phyloP scores from a whole-genome alignment of 2,888 invertebrate genomes.

The Tetramorium bicarinatum region DNA sequence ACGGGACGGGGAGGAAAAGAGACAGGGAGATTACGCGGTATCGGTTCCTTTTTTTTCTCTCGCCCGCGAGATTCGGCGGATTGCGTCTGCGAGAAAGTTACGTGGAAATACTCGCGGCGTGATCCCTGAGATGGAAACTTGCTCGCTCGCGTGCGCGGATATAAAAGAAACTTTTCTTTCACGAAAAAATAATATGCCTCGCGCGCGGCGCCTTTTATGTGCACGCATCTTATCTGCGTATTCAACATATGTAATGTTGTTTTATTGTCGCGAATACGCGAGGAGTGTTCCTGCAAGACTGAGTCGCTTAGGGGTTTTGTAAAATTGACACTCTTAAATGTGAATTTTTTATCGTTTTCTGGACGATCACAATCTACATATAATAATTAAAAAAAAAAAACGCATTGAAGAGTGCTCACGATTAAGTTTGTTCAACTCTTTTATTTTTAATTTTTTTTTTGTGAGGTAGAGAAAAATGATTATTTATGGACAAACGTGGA shows the following conservation, averaged over 20 bases:
- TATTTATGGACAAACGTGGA: too few species aligned
- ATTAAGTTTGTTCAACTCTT: too few species aligned
- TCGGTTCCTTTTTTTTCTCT: constrained; percentile 39
- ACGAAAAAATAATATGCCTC: constrained; percentile 49
- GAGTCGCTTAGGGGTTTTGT: neutral
- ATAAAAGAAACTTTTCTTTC: constrained; percentile 48
- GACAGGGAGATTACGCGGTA: constrained; percentile 13
- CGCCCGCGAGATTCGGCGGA: constrained; percentile 41
- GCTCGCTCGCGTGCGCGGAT: constrained; percentile 45
- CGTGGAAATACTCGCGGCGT: constrained; percentile 41
- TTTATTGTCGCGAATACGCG: constrained; percentile 14
- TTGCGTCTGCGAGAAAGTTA: constrained; percentile 34
- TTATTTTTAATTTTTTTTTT: too few species aligned
- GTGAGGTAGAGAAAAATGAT: too few species aligned
- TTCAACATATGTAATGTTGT: constrained; percentile 20
- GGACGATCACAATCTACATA: too few species aligned
- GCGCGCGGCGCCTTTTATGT: constrained; percentile 39
- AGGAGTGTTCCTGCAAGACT: neutral
- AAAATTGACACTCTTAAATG: too few species aligned
- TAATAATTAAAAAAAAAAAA: too few species aligned
- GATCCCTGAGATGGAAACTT: constrained; percentile 54
- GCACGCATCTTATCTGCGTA: constrained; percentile 30
- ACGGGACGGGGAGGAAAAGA: neutral
- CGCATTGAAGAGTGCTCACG: too few species aligned
- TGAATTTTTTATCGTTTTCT: too few species aligned